phyloP scores from a whole-genome alignment of 2,113 vertebrate species.

The Myiopsitta monachus region DNA sequence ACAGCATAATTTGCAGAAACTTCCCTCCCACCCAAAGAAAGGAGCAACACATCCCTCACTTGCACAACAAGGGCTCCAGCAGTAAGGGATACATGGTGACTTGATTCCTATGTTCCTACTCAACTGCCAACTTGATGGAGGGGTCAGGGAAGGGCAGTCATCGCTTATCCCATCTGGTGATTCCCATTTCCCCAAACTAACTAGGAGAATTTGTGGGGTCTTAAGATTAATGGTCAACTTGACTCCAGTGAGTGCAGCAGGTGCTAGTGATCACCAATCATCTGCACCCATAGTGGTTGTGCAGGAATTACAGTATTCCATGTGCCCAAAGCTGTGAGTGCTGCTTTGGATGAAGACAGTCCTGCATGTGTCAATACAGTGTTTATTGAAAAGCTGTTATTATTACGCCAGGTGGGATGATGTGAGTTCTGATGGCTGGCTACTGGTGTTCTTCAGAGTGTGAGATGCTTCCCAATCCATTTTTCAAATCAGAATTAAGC shows the following conservation, averaged over 20 bases:
- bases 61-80: background rate
- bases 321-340: background rate
- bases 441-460: background rate
- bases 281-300: background rate
- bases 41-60: background rate
- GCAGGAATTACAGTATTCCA: background rate
- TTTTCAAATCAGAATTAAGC: background rate
- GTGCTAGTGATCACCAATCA: background rate
- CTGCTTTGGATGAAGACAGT: background rate
- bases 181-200: background rate
- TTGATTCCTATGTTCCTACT: background rate
- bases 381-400: background rate
- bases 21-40: background rate
- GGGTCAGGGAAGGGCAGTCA: background rate
- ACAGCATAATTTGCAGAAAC: background rate
- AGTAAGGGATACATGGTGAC: background rate
- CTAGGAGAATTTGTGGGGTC: background rate
- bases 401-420: background rate
- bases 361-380: background rate
- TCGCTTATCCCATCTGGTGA: background rate
- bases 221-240: background rate
- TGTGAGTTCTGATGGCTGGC: background rate
- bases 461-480: background rate
- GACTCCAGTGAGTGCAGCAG: background rate
- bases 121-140: background rate